A percentile compares a stretch with the other conserved stretches of the same genome.
These are phyloP conservation scores for Polyergus mexicanus DNA, from an alignment of 1,140 invertebrate genomes.

Conservation along the genomic window DNA sequence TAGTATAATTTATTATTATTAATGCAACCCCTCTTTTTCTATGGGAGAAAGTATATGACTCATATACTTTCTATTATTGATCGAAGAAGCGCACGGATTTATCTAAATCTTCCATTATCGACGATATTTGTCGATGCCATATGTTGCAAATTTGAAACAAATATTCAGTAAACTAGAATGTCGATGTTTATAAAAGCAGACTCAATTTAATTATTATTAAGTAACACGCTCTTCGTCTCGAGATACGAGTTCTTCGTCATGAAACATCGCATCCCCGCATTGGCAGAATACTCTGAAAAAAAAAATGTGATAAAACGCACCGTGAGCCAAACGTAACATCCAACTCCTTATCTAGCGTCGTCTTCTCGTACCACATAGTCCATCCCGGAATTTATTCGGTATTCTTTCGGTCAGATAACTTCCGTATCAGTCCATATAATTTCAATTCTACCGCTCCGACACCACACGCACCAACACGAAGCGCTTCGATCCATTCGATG, in stretches of 20 bases:
- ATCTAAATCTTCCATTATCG: constrained; percentile 15
- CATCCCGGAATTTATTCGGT: constrained; percentile 3
- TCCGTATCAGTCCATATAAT: constrained; percentile 17
- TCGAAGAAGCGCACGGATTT: constrained; percentile 28
- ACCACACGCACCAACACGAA: constrained; percentile 56
- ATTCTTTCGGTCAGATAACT: constrained; percentile 9
- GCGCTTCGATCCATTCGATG: constrained; percentile 48
- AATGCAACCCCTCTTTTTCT: neutral
- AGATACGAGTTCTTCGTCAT: neutral
- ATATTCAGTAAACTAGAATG: neutral
- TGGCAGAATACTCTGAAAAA: neutral
- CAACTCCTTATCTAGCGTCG: constrained; percentile 39
- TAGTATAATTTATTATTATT: neutral
- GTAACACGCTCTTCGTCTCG: neutral
- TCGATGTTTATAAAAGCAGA: neutral
- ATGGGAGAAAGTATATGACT: neutral
- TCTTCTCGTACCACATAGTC: constrained; percentile 41
- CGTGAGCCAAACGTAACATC: constrained; percentile 16
- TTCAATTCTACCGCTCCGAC: constrained; percentile 32
- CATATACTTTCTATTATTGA: neutral
- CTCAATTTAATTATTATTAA: neutral
- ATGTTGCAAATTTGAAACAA: constrained; percentile 14
- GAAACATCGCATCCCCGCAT: neutral
- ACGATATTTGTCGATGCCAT: neutral
- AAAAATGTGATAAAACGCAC: constrained; percentile 25